phyloP scores from a whole-genome alignment of 2,888 invertebrate genomes.

The Copidosoma aretas region DNA sequence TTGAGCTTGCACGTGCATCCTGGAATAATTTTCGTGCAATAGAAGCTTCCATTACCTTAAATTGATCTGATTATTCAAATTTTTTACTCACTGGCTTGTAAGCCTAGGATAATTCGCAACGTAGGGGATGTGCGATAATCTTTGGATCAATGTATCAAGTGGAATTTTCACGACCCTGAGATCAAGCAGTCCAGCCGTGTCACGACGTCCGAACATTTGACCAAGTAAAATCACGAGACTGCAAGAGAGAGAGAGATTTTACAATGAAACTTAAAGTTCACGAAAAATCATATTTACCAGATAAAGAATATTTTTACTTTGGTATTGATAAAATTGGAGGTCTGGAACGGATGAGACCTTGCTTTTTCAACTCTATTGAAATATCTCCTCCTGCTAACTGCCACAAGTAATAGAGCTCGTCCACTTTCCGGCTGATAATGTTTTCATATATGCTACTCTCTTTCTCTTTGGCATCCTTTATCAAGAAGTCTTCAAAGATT shows the following conservation, averaged over 20 bases:
- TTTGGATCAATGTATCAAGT: constrained; percentile 73
- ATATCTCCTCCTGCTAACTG: constrained; percentile 95
- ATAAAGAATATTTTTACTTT: constrained; percentile 65
- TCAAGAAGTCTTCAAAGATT: constrained; percentile 64
- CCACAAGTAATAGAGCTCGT: constrained; percentile 94
- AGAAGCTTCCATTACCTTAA: constrained; percentile 7
- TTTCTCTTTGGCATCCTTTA: constrained; percentile 48
- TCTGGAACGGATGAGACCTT: constrained; percentile 86
- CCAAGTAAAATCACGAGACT: constrained; percentile 87
- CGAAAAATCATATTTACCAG: constrained; percentile 16
- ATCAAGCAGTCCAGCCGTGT: constrained; percentile 76
- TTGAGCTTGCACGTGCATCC: constrained; percentile 56
- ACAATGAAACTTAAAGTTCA: constrained; percentile 18
- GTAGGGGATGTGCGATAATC: constrained; percentile 79
- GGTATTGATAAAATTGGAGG: constrained; percentile 83
- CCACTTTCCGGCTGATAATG: constrained; percentile 66
- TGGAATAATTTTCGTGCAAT: constrained; percentile 37
- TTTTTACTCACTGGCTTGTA: constrained; percentile 56
- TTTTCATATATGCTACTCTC: constrained; percentile 62
- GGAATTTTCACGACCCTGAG: constrained; percentile 75
- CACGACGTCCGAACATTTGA: constrained; percentile 79
- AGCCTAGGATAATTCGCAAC: constrained; percentile 78
- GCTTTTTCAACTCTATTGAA: constrained; percentile 86
- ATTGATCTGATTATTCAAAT: too few species aligned
- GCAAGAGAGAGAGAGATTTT: constrained; percentile 47